A percentile compares a stretch with the other conserved stretches of the same genome.
These are phyloP conservation scores for Andrena hattorfiana DNA, from an alignment of 2,888 invertebrate genomes.

Conservation along the genomic window DNA sequence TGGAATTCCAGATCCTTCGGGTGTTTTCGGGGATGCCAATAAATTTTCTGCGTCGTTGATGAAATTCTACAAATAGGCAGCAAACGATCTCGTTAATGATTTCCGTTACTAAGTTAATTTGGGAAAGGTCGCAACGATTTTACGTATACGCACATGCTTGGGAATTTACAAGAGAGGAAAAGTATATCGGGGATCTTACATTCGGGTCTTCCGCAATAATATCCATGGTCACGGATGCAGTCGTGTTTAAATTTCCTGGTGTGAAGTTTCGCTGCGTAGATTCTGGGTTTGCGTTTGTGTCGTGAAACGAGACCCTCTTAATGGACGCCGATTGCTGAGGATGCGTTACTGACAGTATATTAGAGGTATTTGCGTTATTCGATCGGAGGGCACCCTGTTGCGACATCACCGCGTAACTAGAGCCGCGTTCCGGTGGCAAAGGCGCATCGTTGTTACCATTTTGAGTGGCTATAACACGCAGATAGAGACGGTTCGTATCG, in stretches of 20 bases:
- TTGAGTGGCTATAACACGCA: constrained; percentile 75
- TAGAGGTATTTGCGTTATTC: constrained; percentile 82
- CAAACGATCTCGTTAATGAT: not conserved
- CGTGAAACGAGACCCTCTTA: constrained; percentile 92
- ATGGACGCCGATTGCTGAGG: constrained; percentile 82
- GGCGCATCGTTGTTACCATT: constrained; percentile 85
- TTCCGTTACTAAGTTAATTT: not conserved
- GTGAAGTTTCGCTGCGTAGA: constrained; percentile 80
- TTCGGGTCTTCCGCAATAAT: constrained; percentile 92
- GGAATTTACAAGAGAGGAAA: not conserved
- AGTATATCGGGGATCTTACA: constrained; percentile 86
- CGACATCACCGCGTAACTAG: constrained; percentile 94
- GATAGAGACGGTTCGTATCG: not conserved
- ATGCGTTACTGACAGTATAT: constrained; percentile 73
- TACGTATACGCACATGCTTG: not conserved
- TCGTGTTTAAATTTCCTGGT: constrained; percentile 83
- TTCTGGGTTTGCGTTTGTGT: constrained; percentile 85
- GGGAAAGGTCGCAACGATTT: not conserved
- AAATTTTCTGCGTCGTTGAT: constrained; percentile 92
- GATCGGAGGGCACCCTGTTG: constrained; percentile 87
- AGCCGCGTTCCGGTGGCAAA: constrained; percentile 94
- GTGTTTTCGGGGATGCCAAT: constrained; percentile 91
- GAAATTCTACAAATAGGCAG: constrained; percentile 87
- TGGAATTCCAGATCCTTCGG: constrained; percentile 86
- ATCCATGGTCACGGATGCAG: constrained; percentile 84